Evolutionary conservation across 2,797 vertebrate species (phyloP).

Genomic region (Garrulus glandarius): DNA sequence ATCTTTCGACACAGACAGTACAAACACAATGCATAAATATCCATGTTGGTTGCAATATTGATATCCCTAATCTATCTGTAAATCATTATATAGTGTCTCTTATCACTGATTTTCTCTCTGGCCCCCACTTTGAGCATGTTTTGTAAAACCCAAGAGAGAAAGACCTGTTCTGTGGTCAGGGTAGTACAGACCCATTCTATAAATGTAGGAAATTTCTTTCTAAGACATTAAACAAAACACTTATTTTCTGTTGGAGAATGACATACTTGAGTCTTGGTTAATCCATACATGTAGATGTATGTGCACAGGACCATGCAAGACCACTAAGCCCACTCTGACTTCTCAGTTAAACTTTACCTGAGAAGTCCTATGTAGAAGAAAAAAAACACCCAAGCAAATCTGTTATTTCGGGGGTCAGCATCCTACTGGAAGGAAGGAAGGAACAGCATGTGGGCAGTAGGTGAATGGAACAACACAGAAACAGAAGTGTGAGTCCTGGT

Average conservation of each 20-base stretch:
- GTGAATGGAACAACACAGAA: background rate
- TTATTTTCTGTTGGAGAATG: background rate
- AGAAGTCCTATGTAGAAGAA: background rate
- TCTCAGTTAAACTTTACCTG: background rate
- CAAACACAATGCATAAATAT: background rate
- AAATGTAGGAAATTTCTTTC: background rate
- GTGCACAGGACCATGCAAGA: background rate
- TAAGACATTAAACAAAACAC: background rate
- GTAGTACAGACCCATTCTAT: background rate
- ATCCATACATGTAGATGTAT: background rate
- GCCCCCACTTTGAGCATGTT: background rate
- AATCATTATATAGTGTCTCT: background rate
- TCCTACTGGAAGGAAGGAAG: background rate
- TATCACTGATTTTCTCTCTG: background rate
- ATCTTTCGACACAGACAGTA: background rate
- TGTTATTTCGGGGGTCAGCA: background rate
- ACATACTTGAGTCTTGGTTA: background rate
- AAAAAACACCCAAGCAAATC: background rate
- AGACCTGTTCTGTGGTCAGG: background rate
- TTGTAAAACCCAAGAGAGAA: constrained; percentile 8
- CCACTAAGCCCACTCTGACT: background rate
- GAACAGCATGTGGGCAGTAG: background rate
- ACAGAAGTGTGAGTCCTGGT: background rate
- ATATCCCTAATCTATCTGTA: background rate
- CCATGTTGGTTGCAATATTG: background rate